phyloP scores from a whole-genome alignment of 2,888 invertebrate species.

The Aleiodes leptofemur region DNA sequence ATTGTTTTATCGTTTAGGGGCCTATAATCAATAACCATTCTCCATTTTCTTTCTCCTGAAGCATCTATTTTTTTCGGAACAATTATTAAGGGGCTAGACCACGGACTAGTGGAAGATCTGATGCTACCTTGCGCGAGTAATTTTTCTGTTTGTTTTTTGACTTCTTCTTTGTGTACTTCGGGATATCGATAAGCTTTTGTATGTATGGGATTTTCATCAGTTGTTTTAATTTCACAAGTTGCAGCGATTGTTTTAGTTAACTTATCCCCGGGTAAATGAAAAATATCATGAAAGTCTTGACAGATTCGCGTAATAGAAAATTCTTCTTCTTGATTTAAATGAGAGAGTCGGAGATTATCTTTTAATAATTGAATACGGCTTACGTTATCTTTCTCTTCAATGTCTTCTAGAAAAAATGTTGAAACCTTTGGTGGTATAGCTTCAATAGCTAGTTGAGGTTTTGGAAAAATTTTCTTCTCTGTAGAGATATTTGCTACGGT shows the following conservation, averaged over 20 bases:
- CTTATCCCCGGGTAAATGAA: slow-evolving; percentile 1
- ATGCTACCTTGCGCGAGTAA: slow-evolving; percentile 34
- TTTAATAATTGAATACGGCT: slow-evolving; percentile 47
- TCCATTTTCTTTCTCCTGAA: slow-evolving; percentile 41
- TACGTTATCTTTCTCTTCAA: background rate
- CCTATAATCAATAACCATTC: slow-evolving; percentile 42
- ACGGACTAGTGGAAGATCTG: slow-evolving; percentile 42
- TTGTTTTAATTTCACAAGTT: slow-evolving; percentile 20
- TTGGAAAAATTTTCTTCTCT: slow-evolving; percentile 11
- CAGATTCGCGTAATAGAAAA: slow-evolving; percentile 25
- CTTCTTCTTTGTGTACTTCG: slow-evolving; percentile 44
- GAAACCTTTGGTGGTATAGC: background rate
- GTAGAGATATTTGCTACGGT: slow-evolving; percentile 34
- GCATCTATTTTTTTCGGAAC: slow-evolving; percentile 47
- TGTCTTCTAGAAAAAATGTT: slow-evolving; percentile 2
- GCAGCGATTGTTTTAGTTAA: background rate
- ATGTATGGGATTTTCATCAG: slow-evolving; percentile 34
- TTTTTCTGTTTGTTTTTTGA: slow-evolving; percentile 25
- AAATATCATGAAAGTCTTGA: slow-evolving; percentile 9
- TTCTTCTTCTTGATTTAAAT: slow-evolving; percentile 44
- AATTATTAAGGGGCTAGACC: slow-evolving; percentile 46
- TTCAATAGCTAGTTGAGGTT: slow-evolving; percentile 2
- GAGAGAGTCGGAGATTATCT: slow-evolving; percentile 50
- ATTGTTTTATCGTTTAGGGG: slow-evolving; percentile 40
- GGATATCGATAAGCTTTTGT: slow-evolving; percentile 46